Evolutionary conservation across 2,113 vertebrate species (phyloP).

Genomic region (Rhabdomys dilectus): DNA sequence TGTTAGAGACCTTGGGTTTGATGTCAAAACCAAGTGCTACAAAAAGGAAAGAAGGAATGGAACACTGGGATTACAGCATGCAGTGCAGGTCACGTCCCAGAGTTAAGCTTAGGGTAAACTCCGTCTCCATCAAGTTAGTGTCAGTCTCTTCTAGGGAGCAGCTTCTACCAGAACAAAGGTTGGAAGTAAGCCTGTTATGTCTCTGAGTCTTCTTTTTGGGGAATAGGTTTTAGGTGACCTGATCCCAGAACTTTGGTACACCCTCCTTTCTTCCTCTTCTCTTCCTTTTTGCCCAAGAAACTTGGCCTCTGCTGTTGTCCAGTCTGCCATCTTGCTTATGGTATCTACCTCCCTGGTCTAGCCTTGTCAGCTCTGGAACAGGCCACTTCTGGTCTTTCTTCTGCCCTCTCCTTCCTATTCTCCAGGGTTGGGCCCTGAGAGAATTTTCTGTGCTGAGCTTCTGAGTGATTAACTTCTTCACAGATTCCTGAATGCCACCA

Average conservation of each 20-base stretch:
- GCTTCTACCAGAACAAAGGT: conserved; percentile 11
- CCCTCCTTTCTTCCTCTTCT: background rate
- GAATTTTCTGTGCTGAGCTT: background rate
- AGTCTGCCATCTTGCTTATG: background rate
- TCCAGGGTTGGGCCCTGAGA: background rate
- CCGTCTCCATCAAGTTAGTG: background rate
- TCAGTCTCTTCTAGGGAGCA: background rate
- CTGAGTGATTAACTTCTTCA: background rate
- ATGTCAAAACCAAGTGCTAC: background rate
- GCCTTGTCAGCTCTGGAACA: background rate
- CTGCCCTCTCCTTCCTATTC: background rate
- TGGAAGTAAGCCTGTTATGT: background rate
- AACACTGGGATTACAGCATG: background rate
- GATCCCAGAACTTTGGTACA: conserved; percentile 25
- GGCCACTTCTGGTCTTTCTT: background rate
- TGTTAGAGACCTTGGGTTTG: background rate
- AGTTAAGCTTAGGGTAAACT: background rate
- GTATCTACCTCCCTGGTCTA: background rate
- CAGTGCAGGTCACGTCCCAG: background rate
- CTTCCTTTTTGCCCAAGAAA: background rate
- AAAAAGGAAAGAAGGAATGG: background rate
- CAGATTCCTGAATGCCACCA: background rate
- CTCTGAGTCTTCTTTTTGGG: background rate
- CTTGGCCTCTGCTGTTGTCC: background rate
- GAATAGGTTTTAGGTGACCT: background rate